Evolutionary conservation across 2,797 vertebrate species (phyloP).

Genomic region (Enteromius radiatus): DNA sequence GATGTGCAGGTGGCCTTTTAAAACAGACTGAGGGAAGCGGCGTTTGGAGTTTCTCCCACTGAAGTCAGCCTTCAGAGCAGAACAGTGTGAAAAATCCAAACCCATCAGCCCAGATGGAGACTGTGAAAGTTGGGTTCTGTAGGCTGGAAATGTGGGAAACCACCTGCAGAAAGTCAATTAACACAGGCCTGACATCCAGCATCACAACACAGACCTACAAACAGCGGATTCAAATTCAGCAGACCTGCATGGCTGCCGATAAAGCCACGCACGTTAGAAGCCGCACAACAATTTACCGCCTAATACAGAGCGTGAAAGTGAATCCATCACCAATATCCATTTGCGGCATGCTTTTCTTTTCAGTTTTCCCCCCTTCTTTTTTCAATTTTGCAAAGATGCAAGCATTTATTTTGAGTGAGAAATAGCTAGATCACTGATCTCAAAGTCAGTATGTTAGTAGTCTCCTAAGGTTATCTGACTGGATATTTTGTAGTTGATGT

Average conservation of each 20-base stretch:
- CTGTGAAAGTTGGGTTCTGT: conserved; percentile 66
- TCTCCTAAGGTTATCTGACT: background rate
- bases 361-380: background rate
- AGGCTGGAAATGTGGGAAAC: conserved; percentile 70
- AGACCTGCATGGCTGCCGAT: conserved; percentile 81
- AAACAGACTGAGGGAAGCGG: conserved; percentile 44
- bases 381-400: conserved; percentile 32
- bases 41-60: conserved; percentile 40
- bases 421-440: conserved; percentile 24
- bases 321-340: conserved; percentile 67
- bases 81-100: conserved; percentile 55
- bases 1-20: conserved; percentile 63
- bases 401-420: conserved; percentile 34
- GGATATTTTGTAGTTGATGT: conserved; percentile 35
- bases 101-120: conserved; percentile 56
- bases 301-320: conserved; percentile 75
- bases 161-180: conserved; percentile 83
- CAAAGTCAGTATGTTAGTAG: conserved; percentile 28
- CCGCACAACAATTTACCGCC: conserved; percentile 75
- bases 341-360: conserved; percentile 53
- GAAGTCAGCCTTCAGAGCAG: conserved; percentile 48
- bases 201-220: conserved; percentile 76
- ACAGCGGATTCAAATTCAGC: conserved; percentile 78
- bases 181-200: conserved; percentile 77
- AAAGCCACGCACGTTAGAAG: conserved; percentile 73